phyloP scores from a whole-genome alignment of 64 coral and sea anemone species.

The Hydrozoanthus tunicans region DNA sequence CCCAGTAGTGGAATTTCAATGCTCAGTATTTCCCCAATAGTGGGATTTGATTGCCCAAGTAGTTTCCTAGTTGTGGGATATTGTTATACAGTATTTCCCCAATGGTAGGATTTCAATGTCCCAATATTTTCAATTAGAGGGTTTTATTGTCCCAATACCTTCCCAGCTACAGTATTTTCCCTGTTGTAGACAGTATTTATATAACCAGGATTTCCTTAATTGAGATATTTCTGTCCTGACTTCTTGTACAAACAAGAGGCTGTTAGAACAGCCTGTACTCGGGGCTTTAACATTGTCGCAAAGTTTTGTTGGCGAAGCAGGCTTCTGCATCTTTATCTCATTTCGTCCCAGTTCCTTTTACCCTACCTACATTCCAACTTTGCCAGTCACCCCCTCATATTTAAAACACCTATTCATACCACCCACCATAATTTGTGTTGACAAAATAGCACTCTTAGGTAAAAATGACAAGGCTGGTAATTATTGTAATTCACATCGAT shows the following conservation, averaged over 20 bases:
- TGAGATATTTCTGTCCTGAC: background rate
- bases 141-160: constrained; percentile 11
- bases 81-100: constrained; percentile 20
- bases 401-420: too few species aligned
- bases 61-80: constrained; percentile 9
- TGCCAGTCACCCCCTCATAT: too few species aligned
- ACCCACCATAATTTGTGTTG: too few species aligned
- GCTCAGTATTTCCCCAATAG: background rate
- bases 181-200: constrained; percentile 6
- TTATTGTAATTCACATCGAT: too few species aligned
- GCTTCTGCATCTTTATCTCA: too few species aligned
- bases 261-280: too few species aligned
- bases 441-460: too few species aligned
- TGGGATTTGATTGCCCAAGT: constrained; percentile 26
- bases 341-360: too few species aligned
- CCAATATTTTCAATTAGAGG: constrained; percentile 28
- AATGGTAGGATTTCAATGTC: background rate
- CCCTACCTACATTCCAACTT: too few species aligned
- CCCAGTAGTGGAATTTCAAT: background rate
- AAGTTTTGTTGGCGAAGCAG: too few species aligned
- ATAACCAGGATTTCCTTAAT: constrained; percentile 20
- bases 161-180: background rate
- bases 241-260: background rate
- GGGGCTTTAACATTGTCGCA: too few species aligned
- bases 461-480: too few species aligned